Percentiles rank a stretch among this genome's conserved stretches.
phyloP scores from a whole-genome alignment of 2,113 vertebrate species.

The Onychostruthus taczanowskii region DNA sequence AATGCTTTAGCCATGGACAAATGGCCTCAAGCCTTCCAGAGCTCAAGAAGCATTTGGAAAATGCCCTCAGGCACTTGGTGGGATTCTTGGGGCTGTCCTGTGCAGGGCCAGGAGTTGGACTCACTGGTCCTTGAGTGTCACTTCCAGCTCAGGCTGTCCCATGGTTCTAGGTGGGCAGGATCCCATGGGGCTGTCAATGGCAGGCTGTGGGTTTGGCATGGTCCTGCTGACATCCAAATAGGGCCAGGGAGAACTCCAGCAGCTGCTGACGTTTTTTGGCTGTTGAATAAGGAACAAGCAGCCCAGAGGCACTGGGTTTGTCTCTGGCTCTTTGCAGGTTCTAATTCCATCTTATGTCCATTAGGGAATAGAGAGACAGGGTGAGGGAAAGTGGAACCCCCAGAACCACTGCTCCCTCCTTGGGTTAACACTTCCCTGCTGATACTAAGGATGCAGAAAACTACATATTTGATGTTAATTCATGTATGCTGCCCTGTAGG shows the following conservation, averaged over 20 bases:
- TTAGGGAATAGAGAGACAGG: not conserved
- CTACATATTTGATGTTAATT: not conserved
- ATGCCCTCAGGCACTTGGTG: not conserved
- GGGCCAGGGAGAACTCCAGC: not conserved
- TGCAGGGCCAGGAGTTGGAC: not conserved
- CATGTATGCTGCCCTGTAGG: not conserved
- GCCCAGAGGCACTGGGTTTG: not conserved
- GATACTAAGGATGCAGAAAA: not conserved
- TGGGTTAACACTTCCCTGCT: not conserved
- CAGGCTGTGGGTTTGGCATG: not conserved
- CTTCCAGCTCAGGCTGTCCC: not conserved
- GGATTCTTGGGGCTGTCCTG: not conserved
- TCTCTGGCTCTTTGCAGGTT: not conserved
- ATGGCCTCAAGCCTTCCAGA: not conserved
- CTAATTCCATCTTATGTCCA: not conserved
- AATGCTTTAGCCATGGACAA: not conserved
- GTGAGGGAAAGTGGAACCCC: not conserved
- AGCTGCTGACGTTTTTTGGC: rapidly evolving
- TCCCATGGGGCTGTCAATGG: rapidly evolving
- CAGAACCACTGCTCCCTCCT: not conserved
- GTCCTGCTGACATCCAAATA: not conserved
- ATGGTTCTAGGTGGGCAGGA: rapidly evolving
- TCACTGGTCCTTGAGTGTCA: not conserved
- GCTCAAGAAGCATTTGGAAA: not conserved
- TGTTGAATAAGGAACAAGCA: not conserved